Evolutionary conservation across 92 coral and sea anemone genomes (phyloP), one percentile per base, ranked within the genome.

Genomic region (Desmophyllum pertusum): DNA sequence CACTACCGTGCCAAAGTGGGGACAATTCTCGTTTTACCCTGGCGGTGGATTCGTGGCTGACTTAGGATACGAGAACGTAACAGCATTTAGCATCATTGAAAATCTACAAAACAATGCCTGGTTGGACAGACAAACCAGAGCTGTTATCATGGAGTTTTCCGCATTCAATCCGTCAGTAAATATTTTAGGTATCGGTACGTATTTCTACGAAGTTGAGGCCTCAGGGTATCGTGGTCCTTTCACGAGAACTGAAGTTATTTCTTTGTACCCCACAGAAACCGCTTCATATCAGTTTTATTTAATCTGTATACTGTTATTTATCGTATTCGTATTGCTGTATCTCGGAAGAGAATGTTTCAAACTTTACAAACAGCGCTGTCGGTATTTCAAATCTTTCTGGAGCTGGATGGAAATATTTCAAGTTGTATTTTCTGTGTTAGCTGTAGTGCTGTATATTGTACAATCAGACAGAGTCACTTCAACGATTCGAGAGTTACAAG

Each of bases 121-220:
- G 89, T 40, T 85, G 21, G 89, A 85, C 51, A 43, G 75, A 17
- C 88, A 84, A 48, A 62, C 88, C 2, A 76, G 88, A 9, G 83
- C 57, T 37, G 89, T 85, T 15, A 57, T 85, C 5, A 29, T 78
- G 27, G 84, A 78, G 61, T 69, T 85, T 17, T 63, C 89, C 19
- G 43, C 79, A 3, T 85, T 85, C 39, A 85, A 85, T 36, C 74
- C 89, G 3, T 63, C 78, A 37, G 48, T 68, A n/a, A 77, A 85
- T 37, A 37, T 85, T 30, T 42, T 78, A 65, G 70, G 39, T 23
- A 59, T 53, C 51, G 77, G 25, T 9, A 84, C 36, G 45, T 84
- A 66, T 77, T 77, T 85, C 65, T 85, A 85, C 79, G 89, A 85
- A 52, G 23, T 85, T 11, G 77, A 35, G 35, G 76, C 89, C 2